Conservation (phyloP, 2,797 vertebrate species). For the Acipenser oxyrinchus region DNA sequence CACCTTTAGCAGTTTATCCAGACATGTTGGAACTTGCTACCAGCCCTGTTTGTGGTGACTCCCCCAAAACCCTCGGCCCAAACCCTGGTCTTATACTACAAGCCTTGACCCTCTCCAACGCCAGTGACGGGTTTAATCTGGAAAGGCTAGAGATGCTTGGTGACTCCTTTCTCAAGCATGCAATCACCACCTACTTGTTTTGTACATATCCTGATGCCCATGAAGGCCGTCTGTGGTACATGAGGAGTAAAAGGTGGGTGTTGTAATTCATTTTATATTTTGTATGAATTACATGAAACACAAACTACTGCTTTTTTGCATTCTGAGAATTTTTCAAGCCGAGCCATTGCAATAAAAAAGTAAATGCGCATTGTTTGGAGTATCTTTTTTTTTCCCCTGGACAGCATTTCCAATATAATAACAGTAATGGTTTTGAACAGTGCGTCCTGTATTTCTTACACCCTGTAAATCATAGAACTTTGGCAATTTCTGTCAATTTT, state of each 20-base stretch:
- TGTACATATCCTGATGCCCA: constrained; percentile 97
- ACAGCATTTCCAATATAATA: too few species aligned
- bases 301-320: too few species aligned
- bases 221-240: constrained; percentile 92
- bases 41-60: constrained; percentile 55
- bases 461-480: too few species aligned
- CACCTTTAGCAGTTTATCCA: constrained; percentile 49
- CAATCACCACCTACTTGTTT: constrained; percentile 96
- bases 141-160: constrained; percentile 98
- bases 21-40: constrained; percentile 42
- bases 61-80: constrained; percentile 85
- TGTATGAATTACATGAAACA: too few species aligned
- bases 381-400: too few species aligned
- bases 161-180: constrained; percentile 95
- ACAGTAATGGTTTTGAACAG: too few species aligned
- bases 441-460: too few species aligned
- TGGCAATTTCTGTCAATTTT: too few species aligned
- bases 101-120: constrained; percentile 94
- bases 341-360: too few species aligned
- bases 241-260: constrained; percentile 96
- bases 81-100: constrained; percentile 97
- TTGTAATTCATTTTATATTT: too few species aligned
- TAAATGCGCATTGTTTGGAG: too few species aligned
- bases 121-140: constrained; percentile 96
- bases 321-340: too few species aligned